Evolutionary conservation across 2,113 vertebrate species (phyloP).

Genomic region (Neodontobutis hainanensis): DNA sequence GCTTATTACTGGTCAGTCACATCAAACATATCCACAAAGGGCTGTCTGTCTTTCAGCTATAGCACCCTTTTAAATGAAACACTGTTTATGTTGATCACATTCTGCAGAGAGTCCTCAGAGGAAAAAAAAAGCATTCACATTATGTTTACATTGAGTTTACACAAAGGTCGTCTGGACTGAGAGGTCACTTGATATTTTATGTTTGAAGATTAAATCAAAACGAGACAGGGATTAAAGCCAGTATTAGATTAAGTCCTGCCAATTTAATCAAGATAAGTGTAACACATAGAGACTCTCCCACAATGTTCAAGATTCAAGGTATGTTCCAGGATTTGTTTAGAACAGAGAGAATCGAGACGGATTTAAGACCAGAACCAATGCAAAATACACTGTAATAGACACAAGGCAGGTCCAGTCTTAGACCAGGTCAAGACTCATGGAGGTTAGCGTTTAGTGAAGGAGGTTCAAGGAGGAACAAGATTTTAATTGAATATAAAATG

Average conservation of each 20-base stretch:
- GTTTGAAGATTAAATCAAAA: conserved; percentile 22
- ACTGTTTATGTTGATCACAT: conserved; percentile 38
- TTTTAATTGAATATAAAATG: no score
- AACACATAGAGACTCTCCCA: no score
- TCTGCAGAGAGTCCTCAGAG: conserved; percentile 37
- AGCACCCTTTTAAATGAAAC: conserved; percentile 75
- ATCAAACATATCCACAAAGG: conserved; percentile 25
- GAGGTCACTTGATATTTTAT: conserved; percentile 36
- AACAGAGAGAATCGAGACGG: no score
- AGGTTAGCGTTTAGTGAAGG: no score
- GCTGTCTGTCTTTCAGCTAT: conserved; percentile 43
- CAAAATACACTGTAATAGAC: no score
- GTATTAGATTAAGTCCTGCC: not conserved
- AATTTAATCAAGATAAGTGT: no score
- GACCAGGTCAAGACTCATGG: no score
- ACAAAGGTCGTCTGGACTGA: conserved; percentile 21
- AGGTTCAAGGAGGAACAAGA: no score
- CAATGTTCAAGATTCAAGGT: no score
- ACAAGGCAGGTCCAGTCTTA: no score
- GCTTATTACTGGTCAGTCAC: conserved; percentile 69
- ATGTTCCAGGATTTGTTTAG: no score
- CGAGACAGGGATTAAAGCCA: conserved; percentile 18
- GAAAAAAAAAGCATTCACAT: conserved; percentile 51
- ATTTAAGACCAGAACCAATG: no score
- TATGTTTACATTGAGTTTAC: conserved; percentile 33